Percentiles rank a stretch among this genome's conserved stretches.
phyloP scores from a whole-genome alignment of 2,797 vertebrate species.

The Antennarius maculatus region DNA sequence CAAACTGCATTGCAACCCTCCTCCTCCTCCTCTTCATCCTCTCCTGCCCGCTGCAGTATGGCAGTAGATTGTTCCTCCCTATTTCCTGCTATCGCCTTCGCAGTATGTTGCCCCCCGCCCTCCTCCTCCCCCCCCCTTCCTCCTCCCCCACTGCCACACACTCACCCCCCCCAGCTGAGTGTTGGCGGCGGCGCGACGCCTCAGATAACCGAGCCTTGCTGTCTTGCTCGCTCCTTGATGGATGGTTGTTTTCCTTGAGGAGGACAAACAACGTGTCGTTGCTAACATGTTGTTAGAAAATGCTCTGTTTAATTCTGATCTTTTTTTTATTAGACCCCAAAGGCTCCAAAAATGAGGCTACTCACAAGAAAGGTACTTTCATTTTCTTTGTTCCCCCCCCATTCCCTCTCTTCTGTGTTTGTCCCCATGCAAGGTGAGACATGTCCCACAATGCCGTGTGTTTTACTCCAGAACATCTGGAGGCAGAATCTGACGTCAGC shows the following conservation, averaged over 20 bases:
- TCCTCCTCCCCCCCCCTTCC: constrained; percentile 65
- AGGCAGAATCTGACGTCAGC: neutral
- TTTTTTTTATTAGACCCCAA: constrained; percentile 89
- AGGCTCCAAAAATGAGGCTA: constrained; percentile 87
- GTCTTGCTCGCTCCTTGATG: constrained; percentile 76
- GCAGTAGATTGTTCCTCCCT: constrained; percentile 67
- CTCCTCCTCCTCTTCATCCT: constrained; percentile 73
- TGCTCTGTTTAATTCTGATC: constrained; percentile 88
- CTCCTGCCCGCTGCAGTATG: constrained; percentile 79
- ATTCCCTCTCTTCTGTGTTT: constrained; percentile 48
- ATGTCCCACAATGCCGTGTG: constrained; percentile 28
- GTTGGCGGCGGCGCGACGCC: constrained; percentile 80
- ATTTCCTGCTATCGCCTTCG: constrained; percentile 80
- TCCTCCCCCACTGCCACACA: constrained; percentile 74
- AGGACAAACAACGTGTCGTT: constrained; percentile 76
- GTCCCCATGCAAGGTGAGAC: constrained; percentile 36
- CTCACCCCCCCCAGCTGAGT: constrained; percentile 70
- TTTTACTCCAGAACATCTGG: constrained; percentile 28
- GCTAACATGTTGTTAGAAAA: constrained; percentile 80
- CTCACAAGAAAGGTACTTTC: constrained; percentile 89
- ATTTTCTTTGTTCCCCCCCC: constrained; percentile 61
- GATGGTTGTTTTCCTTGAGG: constrained; percentile 80
- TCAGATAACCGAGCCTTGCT: constrained; percentile 77
- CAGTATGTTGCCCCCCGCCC: constrained; percentile 73
- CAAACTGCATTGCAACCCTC: constrained; percentile 81